Evolutionary conservation across 2,797 vertebrate genomes (phyloP).

Genomic region (Schizopygopsis malacanthus): DNA sequence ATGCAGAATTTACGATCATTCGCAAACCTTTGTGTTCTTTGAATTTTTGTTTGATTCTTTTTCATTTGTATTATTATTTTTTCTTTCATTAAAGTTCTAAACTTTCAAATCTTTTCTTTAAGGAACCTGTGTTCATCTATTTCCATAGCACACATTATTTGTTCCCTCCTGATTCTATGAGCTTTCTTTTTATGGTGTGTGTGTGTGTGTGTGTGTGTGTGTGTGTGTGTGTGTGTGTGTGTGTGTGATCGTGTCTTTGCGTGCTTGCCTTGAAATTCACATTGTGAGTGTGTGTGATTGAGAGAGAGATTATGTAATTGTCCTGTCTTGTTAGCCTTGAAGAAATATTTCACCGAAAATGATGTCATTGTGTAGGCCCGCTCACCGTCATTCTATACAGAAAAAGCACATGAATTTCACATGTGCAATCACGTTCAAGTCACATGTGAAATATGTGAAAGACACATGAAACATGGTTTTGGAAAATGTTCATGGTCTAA

Average conservation of each 20-base stretch:
- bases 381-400: too few relatives aligned
- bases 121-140: not conserved
- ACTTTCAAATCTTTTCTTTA: conserved; percentile 2
- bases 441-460: not conserved
- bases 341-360: not conserved
- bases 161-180: not conserved
- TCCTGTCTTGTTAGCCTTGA: not conserved
- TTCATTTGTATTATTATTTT: too few relatives aligned
- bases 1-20: not conserved
- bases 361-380: not conserved
- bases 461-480: not conserved
- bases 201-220: not conserved
- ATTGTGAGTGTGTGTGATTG: conserved; percentile 6
- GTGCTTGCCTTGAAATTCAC: not conserved
- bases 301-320: conserved; percentile 22
- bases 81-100: not conserved
- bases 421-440: too few relatives aligned
- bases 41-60: not conserved
- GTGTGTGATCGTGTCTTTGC: not conserved
- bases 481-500: too few relatives aligned
- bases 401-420: too few relatives aligned
- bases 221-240: not conserved
- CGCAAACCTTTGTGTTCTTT: not conserved
- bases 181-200: conserved; percentile 30
- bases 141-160: conserved; percentile 2